Conservation (phyloP, 2,113 vertebrate species). For the Gnathonemus echidnorhynchus region DNA sequence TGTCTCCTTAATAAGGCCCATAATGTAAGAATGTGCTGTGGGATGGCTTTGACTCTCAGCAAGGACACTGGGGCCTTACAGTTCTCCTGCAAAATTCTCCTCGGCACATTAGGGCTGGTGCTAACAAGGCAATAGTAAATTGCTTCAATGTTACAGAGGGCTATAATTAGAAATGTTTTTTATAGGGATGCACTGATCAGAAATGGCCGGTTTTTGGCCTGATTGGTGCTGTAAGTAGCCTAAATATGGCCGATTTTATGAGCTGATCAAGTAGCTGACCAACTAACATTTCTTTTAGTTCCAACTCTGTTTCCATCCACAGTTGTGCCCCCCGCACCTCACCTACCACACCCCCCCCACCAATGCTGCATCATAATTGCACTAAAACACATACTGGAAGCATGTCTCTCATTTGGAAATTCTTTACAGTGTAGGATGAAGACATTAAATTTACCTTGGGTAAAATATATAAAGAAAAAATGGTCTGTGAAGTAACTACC, state of each 20-base stretch:
- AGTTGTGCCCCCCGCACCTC: neutral
- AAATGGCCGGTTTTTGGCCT: neutral
- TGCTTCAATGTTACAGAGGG: neutral
- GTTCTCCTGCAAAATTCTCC: neutral
- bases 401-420: neutral
- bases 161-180: neutral
- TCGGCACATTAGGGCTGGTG: neutral
- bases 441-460: neutral
- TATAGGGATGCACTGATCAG: neutral
- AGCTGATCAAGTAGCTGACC: neutral
- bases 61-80: neutral
- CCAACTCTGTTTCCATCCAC: neutral
- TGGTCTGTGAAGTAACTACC: neutral
- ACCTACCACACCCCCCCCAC: no score
- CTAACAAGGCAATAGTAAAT: neutral
- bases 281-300: neutral
- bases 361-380: neutral
- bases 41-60: neutral
- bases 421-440: neutral
- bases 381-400: neutral
- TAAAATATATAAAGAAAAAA: neutral
- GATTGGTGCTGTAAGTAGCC: neutral
- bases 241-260: neutral
- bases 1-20: neutral
- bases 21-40: neutral